Evolutionary conservation across 1,140 invertebrate species (phyloP), one percentile per base, ranked within the genome.

Genomic region (Plodia interpunctella): DNA sequence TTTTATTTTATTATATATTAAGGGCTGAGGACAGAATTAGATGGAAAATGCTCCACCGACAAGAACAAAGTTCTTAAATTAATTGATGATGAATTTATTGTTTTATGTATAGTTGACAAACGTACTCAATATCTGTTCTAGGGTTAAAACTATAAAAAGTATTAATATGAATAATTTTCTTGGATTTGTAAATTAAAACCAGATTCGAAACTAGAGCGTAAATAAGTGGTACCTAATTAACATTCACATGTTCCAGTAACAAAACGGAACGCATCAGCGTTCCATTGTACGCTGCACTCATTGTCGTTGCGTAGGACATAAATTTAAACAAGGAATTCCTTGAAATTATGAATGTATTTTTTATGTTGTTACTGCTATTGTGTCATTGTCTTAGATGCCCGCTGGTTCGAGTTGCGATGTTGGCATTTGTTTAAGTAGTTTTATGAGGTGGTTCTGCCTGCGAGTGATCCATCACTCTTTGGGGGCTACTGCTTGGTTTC

Each of bases 401-500:
- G 38, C 38, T 44, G 38, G 38, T 44, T 44, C 15, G 2, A 44
- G 38, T 44, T 44, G 38, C 38, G 10, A 44, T 44, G 38, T 44
- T 44, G 38, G 38, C n/a, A 44, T 44, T 44, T 44, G 38, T 44
- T 44, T 44, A 44, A 15, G 38, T 44, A 44, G 38, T 44, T 44
- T 44, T 44, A 44, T 5, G 38, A 15, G 4, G 30, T 15, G 13
- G 38, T 44, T 44, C 15, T 44, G 38, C 38, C 38, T 44, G 38
- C 38, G 15, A 44, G 38, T 44, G 38, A 44, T 44, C 38, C 13
- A 44, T 44, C 38, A 44, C 38, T 32, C 30, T 11, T 32, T 32
- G n/a, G 38, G n/a, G 8, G 38, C 38, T 44, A 44, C 38, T 44
- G 38, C 38, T 44, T 10, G 38, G 38, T 44, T 44, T 44, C 10